Evolutionary conservation across 1,140 invertebrate species (phyloP).

Genomic region (Lordiphosa collinella): DNA sequence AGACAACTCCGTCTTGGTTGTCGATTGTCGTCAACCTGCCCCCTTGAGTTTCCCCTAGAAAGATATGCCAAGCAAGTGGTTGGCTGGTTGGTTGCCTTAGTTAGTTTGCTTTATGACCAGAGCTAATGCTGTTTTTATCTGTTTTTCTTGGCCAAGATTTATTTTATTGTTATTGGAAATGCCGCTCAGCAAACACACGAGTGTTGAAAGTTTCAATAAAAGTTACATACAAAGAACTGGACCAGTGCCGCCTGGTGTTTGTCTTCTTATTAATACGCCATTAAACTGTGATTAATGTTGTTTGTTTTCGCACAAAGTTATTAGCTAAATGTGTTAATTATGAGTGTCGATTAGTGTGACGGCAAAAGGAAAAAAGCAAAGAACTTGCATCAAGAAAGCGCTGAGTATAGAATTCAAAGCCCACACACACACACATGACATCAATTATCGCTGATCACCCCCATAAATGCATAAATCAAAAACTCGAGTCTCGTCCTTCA

Average conservation of each 20-base stretch:
- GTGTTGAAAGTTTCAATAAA: conserved; percentile 67
- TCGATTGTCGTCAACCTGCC: conserved; percentile 36
- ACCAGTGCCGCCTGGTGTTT: not conserved
- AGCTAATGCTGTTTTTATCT: conserved; percentile 73
- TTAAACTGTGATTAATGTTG: conserved; percentile 74
- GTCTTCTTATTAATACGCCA: conserved; percentile 62
- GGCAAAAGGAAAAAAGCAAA: not conserved
- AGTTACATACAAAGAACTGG: conserved; percentile 27
- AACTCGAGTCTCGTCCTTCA: conserved; percentile 26
- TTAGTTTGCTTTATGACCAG: conserved; percentile 61
- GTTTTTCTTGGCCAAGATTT: conserved; percentile 74
- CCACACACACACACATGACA: not conserved
- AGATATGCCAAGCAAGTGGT: conserved; percentile 25
- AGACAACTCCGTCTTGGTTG: conserved; percentile 36
- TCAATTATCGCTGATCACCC: conserved; percentile 27
- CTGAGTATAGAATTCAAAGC: no score
- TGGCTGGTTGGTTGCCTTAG: conserved; percentile 30
- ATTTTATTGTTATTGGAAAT: conserved; percentile 72
- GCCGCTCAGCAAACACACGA: conserved; percentile 20
- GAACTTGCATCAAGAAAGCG: no score
- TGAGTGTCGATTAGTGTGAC: conserved; percentile 61
- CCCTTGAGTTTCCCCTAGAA: not conserved
- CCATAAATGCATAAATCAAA: conserved; percentile 32
- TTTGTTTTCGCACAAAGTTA: conserved; percentile 70
- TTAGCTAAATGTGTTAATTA: conserved; percentile 77